Conservation (phyloP, 2,113 vertebrate species). For the Pteronura brasiliensis region DNA sequence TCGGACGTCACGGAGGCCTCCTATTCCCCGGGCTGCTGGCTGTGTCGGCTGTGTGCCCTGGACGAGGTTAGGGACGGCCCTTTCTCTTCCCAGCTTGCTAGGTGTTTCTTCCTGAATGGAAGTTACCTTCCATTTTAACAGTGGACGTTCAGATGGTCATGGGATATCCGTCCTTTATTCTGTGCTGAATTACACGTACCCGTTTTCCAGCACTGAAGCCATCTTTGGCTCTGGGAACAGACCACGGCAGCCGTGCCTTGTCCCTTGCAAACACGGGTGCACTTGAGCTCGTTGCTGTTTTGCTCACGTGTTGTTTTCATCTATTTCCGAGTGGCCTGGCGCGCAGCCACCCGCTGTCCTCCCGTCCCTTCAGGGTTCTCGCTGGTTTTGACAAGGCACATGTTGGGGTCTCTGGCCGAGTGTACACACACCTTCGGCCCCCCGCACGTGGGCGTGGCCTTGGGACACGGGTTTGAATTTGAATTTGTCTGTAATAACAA, state of each 20-base stretch:
- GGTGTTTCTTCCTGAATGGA: not conserved
- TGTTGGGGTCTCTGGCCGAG: not conserved
- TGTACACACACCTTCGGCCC: not conserved
- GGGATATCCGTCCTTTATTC: not conserved
- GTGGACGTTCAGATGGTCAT: not conserved
- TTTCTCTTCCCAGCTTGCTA: not conserved
- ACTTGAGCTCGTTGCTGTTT: not conserved
- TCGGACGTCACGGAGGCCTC: not conserved
- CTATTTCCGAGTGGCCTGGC: not conserved
- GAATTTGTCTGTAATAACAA: not conserved
- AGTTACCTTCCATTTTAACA: not conserved
- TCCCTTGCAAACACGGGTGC: not conserved
- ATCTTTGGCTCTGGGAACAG: not conserved
- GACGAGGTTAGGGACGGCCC: not conserved
- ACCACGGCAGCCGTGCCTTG: not conserved
- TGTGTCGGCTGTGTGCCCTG: too few species aligned
- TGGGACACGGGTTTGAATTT: not conserved
- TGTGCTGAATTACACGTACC: not conserved
- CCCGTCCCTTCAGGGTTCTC: not conserved
- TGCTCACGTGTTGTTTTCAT: not conserved
- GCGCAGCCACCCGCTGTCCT: accelerated
- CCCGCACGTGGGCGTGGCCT: not conserved
- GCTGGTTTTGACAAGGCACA: accelerated
- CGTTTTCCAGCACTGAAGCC: too few species aligned
- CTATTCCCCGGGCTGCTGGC: not conserved